Conservation (phyloP, 2,113 vertebrate genomes). For the Genyomyrus donnyi region DNA sequence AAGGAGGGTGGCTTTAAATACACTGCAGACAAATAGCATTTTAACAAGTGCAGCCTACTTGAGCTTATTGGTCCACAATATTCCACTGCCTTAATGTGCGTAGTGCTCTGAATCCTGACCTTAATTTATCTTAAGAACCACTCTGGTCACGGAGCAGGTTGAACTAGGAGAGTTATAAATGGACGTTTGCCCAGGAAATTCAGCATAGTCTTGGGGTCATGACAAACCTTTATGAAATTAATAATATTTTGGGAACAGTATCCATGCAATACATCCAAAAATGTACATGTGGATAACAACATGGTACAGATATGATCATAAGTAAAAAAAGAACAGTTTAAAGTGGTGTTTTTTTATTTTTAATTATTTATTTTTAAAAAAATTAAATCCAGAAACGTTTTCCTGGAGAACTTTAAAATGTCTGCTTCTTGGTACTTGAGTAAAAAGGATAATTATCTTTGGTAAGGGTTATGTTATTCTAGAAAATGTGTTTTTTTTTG, state of each 20-base stretch:
- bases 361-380: not conserved
- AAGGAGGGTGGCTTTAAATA: not conserved
- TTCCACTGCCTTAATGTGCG: not conserved
- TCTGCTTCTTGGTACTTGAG: not conserved
- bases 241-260: not conserved
- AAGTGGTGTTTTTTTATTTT: not conserved
- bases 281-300: not conserved
- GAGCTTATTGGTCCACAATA: not conserved
- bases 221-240: not conserved
- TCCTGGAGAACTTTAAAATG: not conserved
- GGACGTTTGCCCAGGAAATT: not conserved
- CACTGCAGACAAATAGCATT: not conserved
- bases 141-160: not conserved
- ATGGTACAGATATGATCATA: not conserved
- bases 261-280: not conserved
- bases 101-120: not conserved
- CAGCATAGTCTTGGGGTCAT: not conserved
- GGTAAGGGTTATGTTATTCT: not conserved
- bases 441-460: not conserved
- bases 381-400: not conserved
- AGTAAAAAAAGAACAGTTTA: not conserved
- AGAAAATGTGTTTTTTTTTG: not conserved
- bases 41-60: not conserved
- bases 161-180: not conserved
- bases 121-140: not conserved